Evolutionary conservation across 2,888 invertebrate species (phyloP), one percentile per base, ranked within the genome.

Genomic region (Parochlus steinenii): DNA sequence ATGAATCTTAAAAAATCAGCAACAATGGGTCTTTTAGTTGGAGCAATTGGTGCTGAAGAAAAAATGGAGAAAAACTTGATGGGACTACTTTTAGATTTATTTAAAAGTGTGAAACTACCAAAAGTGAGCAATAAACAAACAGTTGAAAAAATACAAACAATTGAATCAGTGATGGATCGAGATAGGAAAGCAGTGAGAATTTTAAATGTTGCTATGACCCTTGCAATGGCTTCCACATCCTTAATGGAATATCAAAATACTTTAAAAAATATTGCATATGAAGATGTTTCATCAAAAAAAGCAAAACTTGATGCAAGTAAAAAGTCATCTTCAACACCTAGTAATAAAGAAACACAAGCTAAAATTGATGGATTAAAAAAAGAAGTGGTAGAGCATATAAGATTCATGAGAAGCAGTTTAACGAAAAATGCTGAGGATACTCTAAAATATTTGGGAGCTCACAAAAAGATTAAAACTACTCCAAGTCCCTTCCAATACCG

Each of bases 21-120:
- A 2, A 47, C 51, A 0, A 42, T 58, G 3, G 58, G 56, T 1
- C 39, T 58, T 14, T 38, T 58, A 1, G 50, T 56, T 29, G 58
- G 58, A 1, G 53, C 54, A 3, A 42, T 49, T 10, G 46, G 51
- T 38, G 49, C 51, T 1, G 54, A 57, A 39, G 43, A 52, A 26
- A 44, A 47, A 24, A 53, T 58, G 52, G 52, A 54, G 28, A 40
- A 49, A 23, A 47, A 56, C 34, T 34, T 57, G 31, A 47, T 50
- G 5, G 42, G 43, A 11, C 40, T 44, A 11, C 43, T 56, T 3
- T 44, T 46, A 15, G 54, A 54, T 39, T 39, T 58, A 3, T 35
- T 58, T 8, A 34, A 47, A 2, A 47, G 51, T 15, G 45, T 49
- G 10, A 45, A 49, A 23, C 40, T 44, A 5, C 39, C 46, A 22